Evolutionary conservation across 2,797 vertebrate species (phyloP).

Genomic region (Acanthurus lineatus): DNA sequence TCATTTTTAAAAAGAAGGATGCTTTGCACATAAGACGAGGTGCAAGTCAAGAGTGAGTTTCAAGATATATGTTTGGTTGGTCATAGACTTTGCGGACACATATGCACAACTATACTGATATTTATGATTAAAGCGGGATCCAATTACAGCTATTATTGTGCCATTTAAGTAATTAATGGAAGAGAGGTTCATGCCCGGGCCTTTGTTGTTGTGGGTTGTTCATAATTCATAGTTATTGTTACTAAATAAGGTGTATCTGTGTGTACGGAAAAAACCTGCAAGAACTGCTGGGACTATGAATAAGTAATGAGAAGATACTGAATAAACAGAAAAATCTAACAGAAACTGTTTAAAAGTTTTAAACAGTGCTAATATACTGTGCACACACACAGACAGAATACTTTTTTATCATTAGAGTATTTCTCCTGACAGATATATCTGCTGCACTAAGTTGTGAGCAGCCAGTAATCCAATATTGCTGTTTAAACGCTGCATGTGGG

Average conservation of each 20-base stretch:
- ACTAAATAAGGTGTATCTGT: slow-evolving; percentile 29
- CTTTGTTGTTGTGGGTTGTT: slow-evolving; percentile 25
- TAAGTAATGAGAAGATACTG: slow-evolving; percentile 41
- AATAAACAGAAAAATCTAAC: background rate
- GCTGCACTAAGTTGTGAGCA: slow-evolving; percentile 12
- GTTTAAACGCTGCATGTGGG: slow-evolving; percentile 16
- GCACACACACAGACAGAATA: background rate
- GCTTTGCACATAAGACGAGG: background rate
- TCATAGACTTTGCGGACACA: background rate
- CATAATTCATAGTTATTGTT: slow-evolving; percentile 45
- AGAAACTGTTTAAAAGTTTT: slow-evolving; percentile 20
- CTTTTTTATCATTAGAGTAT: slow-evolving; percentile 15
- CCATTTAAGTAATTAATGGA: slow-evolving; percentile 16
- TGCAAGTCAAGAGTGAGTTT: background rate
- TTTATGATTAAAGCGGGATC: slow-evolving; percentile 19
- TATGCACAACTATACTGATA: background rate
- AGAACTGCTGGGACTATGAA: slow-evolving; percentile 25
- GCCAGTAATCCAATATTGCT: slow-evolving; percentile 1
- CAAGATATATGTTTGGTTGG: background rate
- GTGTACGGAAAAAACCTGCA: slow-evolving; percentile 12
- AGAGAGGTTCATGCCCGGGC: slow-evolving; percentile 9
- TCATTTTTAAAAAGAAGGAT: background rate
- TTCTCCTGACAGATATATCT: slow-evolving; percentile 34
- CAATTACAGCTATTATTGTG: slow-evolving; percentile 5
- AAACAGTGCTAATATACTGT: slow-evolving; percentile 8